Evolutionary conservation across 2,113 vertebrate species (phyloP), one percentile per base, ranked within the genome.

Genomic region (Polyodon spathula): DNA sequence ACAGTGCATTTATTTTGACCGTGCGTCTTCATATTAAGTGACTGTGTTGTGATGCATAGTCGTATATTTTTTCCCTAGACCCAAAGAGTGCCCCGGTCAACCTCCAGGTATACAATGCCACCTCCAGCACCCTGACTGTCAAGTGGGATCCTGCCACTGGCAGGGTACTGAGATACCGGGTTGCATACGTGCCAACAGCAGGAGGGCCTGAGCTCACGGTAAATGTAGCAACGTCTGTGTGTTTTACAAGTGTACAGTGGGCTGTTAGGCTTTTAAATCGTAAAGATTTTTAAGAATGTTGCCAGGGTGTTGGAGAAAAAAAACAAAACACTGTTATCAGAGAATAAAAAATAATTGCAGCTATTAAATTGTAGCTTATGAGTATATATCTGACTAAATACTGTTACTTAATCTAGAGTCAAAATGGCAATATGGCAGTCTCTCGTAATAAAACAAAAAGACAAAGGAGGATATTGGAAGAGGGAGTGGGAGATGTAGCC

Each of bases 91-190:
- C 92, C 4, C 96, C 96, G 16, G 78, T 86, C 37, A 97, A 97
- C 73, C 75, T 98, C 63, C 87, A 89, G 63, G 90, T 97, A 6
- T 90, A 92, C 69, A 97, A 98, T 16, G 91, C 91, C 63, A 94
- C 93, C 54, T 89, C 88, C 15, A 84, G 85, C 68, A 80, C 90
- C 40, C 73, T 98, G 73, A 85, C 92, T 0, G 82, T 91, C 12
- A 93, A 90, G 74, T 98, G 95, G 96, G 95, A 98, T 54, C 79
- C 84, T 1, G 93, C 93, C 43, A 87, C 84, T 2, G 93, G 95
- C 1, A 77, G 84, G 5, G 92, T 95, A 57, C 87, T 90, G 76
- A 90, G 84, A 76, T 98, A 98, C 77, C 87, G 77, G 72, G 76
- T 98, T 70, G 78, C 73, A 8, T 94, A 90, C 62, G 80, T 77